Evolutionary conservation across 2,113 vertebrate species (phyloP).

Genomic region (Vidua macroura): DNA sequence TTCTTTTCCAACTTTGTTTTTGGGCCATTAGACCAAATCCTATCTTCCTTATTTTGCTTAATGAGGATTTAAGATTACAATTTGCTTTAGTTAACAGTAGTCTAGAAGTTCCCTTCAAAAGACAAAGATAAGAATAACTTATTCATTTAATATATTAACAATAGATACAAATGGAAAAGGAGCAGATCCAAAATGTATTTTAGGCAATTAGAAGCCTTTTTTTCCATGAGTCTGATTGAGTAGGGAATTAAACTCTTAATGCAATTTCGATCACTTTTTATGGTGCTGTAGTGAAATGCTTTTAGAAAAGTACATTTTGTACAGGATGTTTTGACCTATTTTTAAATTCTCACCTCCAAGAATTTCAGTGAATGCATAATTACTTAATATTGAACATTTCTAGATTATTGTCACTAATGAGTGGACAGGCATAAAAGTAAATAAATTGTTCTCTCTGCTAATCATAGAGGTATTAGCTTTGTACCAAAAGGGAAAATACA

Average conservation of each 20-base stretch:
- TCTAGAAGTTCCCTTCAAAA: neutral
- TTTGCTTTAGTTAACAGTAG: neutral
- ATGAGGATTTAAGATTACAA: neutral
- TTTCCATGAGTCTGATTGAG: neutral
- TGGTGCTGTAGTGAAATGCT: neutral
- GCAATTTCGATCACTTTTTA: neutral
- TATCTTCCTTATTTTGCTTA: neutral
- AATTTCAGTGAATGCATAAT: neutral
- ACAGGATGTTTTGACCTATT: neutral
- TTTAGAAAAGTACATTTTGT: conserved; percentile 1
- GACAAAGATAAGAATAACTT: neutral
- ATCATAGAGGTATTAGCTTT: neutral
- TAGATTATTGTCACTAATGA: neutral
- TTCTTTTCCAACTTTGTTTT: neutral
- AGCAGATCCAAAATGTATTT: neutral
- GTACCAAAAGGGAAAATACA: neutral
- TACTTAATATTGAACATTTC: neutral
- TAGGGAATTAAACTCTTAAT: neutral
- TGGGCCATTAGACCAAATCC: neutral
- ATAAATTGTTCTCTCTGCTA: neutral
- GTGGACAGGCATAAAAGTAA: neutral
- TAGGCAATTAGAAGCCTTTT: neutral
- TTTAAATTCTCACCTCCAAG: neutral
- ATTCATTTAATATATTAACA: neutral
- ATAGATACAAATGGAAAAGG: neutral